Base-by-base conservation (phyloP, 2,113 vertebrate species). In the Saccopteryx leptura region DNA sequence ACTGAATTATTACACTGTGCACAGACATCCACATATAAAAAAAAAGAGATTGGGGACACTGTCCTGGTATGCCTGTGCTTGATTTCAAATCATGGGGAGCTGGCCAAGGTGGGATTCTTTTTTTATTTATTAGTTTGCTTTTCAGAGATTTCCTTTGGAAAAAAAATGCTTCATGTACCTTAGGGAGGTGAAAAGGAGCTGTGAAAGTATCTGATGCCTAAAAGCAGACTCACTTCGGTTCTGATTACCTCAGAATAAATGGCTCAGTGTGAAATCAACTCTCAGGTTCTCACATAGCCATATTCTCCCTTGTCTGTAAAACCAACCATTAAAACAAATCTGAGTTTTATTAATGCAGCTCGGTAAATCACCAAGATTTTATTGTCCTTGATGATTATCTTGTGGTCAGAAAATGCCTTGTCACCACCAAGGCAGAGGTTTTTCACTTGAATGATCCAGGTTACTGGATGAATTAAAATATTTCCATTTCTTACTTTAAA, bases 201-300 rank as follows among this genome's bases (percentile, higher is more conserved):
- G 90, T 39, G 61, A 26, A 93, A 78, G 46, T 94, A 91, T 66
- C 61, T 69, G 50, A 84, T 65, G 0, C 10, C 91, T 96, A 33
- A 87, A 14, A 93, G n/a, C 24, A 93, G 48, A 54, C 9, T 94
- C n/a, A 83, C 58, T 93, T 94, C 48, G 93, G 79, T 90, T 92
- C 79, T 84, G 88, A 85, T 88, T 96, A n/a, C 66, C 60, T 95
- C 80, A 61, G 28, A 87, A 50, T 66, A 93, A 95, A 97, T 91
- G 87, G 23, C 48, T 91, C 48, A 63, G 58, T 7, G 7, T 93
- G 50, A 97, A 95, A 93, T 90, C 48, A 94, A n/a, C 61, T 93
- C 65, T 89, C 61, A 83, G 66, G 33, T 74, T 91, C 66, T 93
- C 54, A 79, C 83, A 68, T 74, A 91, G 76, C 58, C 33, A 84